phyloP scores from a whole-genome alignment of 2,797 vertebrate genomes.

The Alfaro cultratus region DNA sequence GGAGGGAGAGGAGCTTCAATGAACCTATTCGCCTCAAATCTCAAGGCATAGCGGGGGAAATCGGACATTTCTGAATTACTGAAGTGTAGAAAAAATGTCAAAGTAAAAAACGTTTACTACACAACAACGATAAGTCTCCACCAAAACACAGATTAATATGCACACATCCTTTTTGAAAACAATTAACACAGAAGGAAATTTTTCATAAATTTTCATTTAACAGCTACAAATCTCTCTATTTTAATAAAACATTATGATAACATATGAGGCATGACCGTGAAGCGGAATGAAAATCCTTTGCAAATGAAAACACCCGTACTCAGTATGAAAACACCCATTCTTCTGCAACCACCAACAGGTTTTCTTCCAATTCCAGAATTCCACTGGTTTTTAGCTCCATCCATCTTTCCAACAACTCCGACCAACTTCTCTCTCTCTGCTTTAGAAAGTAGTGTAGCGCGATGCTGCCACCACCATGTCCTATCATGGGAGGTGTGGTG shows the following conservation, averaged over 20 bases:
- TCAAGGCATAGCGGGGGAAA: neutral
- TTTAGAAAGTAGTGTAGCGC: neutral
- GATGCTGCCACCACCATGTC: neutral
- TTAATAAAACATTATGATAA: neutral
- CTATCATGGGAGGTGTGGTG: neutral
- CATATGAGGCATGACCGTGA: neutral
- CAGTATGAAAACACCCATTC: too few species aligned
- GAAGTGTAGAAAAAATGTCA: neutral
- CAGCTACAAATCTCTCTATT: neutral
- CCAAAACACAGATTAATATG: neutral
- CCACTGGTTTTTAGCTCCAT: neutral
- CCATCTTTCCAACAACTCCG: neutral
- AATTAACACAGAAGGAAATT: neutral
- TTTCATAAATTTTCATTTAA: neutral
- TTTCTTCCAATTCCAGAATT: neutral
- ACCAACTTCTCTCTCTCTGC: neutral
- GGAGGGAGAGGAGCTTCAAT: conserved; percentile 24
- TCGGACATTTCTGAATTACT: neutral
- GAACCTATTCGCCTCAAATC: conserved; percentile 12
- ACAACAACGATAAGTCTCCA: neutral
- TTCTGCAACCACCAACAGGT: neutral
- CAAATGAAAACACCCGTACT: neutral
- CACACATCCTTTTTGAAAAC: neutral
- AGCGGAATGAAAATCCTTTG: neutral
- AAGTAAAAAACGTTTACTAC: neutral